phyloP scores from a whole-genome alignment of 1,140 invertebrate species.

The Vanessa tameamea region DNA sequence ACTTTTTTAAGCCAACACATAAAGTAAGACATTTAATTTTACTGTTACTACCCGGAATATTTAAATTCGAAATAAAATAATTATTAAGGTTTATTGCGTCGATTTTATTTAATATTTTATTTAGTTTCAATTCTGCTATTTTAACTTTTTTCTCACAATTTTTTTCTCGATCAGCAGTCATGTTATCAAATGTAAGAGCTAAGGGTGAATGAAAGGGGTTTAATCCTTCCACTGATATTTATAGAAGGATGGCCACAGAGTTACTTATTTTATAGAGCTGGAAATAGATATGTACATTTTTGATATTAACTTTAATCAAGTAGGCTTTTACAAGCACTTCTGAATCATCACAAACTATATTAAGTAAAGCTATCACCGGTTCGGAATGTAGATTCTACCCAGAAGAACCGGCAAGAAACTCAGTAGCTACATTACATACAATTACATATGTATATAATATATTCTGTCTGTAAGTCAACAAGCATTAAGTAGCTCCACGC shows the following conservation, averaged over 20 bases:
- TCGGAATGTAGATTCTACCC: no score
- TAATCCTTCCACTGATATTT: slow-evolving; percentile 45
- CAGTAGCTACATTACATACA: no score
- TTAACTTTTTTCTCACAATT: slow-evolving; percentile 63
- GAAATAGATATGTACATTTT: no score
- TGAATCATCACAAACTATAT: no score
- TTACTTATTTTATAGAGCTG: not conserved
- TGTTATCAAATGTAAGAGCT: slow-evolving; percentile 14
- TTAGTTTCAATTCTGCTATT: slow-evolving; percentile 58
- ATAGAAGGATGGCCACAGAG: slow-evolving; percentile 37
- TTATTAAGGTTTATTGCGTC: slow-evolving; percentile 56
- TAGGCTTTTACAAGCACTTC: no score
- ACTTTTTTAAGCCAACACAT: slow-evolving; percentile 3
- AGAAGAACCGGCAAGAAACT: no score
- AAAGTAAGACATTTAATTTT: not conserved
- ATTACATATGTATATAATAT: no score
- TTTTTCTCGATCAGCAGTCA: slow-evolving; percentile 42
- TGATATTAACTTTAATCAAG: no score
- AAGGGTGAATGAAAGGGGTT: slow-evolving; percentile 38
- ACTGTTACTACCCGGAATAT: slow-evolving; percentile 35
- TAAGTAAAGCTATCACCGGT: no score
- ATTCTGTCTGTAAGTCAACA: no score
- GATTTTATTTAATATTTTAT: slow-evolving; percentile 64
- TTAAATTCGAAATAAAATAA: slow-evolving; percentile 49
- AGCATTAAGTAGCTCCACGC: no score